These are phyloP conservation scores for Chunga burmeisteri DNA, from an alignment of 2,113 vertebrate species.

Conservation along the genomic window DNA sequence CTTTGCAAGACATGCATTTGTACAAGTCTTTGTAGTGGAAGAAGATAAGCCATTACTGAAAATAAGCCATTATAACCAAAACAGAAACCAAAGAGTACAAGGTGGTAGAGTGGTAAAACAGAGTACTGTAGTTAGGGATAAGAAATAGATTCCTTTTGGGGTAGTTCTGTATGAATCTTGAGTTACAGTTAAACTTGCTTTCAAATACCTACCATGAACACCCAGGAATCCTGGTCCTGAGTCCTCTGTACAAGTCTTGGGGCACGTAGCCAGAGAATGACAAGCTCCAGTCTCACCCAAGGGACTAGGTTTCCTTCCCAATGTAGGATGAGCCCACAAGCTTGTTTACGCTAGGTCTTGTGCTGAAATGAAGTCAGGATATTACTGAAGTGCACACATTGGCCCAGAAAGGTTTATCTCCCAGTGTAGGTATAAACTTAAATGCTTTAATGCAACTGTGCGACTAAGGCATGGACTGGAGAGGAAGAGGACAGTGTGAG, in stretches of 20 bases:
- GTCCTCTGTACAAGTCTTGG: background rate
- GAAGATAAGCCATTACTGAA: background rate
- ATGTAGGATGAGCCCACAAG: rapidly evolving
- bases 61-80: background rate
- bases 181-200: background rate
- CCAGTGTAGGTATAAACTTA: background rate
- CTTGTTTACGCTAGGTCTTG: background rate
- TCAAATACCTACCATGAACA: background rate
- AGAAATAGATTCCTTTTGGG: background rate
- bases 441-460: background rate
- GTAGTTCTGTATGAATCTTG: background rate
- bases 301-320: background rate
- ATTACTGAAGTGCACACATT: background rate
- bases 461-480: background rate
- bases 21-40: background rate
- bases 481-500: background rate
- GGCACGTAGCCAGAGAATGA: background rate
- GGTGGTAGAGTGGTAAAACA: background rate
- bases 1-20: background rate
- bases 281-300: background rate
- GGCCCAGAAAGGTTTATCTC: background rate
- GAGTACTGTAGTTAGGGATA: background rate
- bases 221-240: rapidly evolving
- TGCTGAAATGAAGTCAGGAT: background rate
- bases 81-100: background rate